Percentiles rank a stretch among this genome's conserved stretches.
Evolutionary conservation across 2,797 vertebrate genomes (phyloP).

Genomic region (Falco biarmicus): DNA sequence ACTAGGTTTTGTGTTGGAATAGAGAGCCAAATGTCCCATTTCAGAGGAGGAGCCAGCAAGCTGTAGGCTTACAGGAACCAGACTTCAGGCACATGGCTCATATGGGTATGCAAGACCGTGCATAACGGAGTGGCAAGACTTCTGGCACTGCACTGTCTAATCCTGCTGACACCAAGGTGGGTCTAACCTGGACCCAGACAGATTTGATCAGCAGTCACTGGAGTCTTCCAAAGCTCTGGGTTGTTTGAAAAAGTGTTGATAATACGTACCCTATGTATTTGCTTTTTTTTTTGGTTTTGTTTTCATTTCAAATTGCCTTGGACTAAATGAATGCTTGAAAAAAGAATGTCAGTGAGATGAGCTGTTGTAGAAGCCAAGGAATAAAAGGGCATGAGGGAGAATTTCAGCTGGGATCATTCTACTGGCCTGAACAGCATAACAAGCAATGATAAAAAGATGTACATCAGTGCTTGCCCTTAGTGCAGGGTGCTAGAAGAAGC

Average conservation of each 20-base stretch:
- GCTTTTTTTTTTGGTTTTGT: neutral
- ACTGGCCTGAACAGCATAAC: neutral
- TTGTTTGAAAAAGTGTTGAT: neutral
- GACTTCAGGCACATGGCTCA: neutral
- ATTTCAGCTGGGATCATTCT: neutral
- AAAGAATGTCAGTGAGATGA: neutral
- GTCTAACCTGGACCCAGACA: neutral
- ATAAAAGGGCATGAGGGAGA: neutral
- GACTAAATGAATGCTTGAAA: neutral
- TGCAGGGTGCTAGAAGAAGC: neutral
- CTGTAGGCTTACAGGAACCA: neutral
- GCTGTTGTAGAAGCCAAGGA: neutral
- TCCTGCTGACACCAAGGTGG: neutral
- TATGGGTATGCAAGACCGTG: neutral
- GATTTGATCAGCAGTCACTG: neutral
- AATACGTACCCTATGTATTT: neutral
- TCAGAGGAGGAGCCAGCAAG: neutral
- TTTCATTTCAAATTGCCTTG: neutral
- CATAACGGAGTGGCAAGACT: neutral
- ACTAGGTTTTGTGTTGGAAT: neutral
- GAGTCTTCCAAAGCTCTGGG: neutral
- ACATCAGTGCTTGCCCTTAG: neutral
- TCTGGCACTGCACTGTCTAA: neutral
- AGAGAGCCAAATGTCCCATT: neutral
- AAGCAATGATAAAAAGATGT: neutral